Base-by-base conservation (phyloP, 2,797 vertebrate genomes). In the Mus minutoides region DNA sequence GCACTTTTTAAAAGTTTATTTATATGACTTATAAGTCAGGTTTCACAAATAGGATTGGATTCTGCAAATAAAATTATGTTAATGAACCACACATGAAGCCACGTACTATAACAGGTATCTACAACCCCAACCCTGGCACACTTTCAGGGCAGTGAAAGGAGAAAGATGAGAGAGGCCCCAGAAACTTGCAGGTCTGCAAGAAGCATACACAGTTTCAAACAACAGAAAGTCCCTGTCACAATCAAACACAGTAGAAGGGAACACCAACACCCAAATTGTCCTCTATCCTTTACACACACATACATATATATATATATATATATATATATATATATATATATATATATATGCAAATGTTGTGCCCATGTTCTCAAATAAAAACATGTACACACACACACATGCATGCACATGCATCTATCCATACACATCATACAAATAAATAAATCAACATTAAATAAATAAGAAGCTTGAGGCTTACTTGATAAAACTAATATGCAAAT, bases 1-100 rank as follows among this genome's bases (percentile, higher is more conserved):
- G 46, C 82, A 52, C 29, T 46, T 83, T 82, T 93, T 49, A 46
- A 34, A 90, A 92, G 10, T 10, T 73, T 24, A 78, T 31, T 16
- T 82, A 8, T 60, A 96, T 88, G 76, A 69, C 62, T 92, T 92
- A 17, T 80, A 9, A 60, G 31, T 91, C 58, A 95, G 52, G n/a
- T 89, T 94, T 96, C 40, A 79, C n/a, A 95, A 91, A 79, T 60
- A 95, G 10, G 43, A 80, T 80, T 43, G 89, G 79, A n/a, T 73
- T 78, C 79, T 9, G 80, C n/a, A 60, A 95, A 89, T 22, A 94
- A 94, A 92, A 90, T 64, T 29, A 71, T 62, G 21, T 40, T 80
- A n/a, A 37, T 17, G 64, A 71, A 69, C 19, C 10, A 34, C 43
- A 22, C 62, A 67, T 13, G 40, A 85, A 52, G 43, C 31, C 43